Evolutionary conservation across 1,140 invertebrate species (phyloP).

Genomic region (Eufriesea mexicana): DNA sequence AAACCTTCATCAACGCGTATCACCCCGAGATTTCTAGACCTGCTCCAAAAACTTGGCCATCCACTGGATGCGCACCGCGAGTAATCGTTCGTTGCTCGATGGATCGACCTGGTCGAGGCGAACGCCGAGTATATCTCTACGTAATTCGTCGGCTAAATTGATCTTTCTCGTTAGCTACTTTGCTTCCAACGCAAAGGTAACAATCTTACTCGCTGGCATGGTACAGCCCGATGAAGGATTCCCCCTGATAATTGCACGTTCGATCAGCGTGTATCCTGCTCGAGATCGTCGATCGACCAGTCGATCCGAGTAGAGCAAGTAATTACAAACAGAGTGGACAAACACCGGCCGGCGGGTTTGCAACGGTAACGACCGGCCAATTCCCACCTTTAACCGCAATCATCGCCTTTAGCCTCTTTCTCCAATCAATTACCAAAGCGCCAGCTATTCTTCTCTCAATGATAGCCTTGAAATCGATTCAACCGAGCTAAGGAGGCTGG

Average conservation of each 20-base stretch:
- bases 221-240: neutral
- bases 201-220: neutral
- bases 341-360: neutral
- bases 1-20: too few species aligned
- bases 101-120: neutral
- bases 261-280: neutral
- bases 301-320: neutral
- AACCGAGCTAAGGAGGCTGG: neutral
- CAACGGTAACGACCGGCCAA: neutral
- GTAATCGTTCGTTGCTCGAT: too few species aligned
- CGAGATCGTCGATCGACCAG: neutral
- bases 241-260: neutral
- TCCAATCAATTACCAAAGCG: constrained; percentile 12
- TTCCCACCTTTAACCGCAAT: neutral
- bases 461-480: constrained; percentile 29
- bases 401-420: neutral
- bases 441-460: neutral
- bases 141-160: neutral
- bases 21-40: too few species aligned
- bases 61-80: too few species aligned
- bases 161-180: neutral
- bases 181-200: neutral
- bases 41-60: too few species aligned
- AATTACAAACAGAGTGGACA: constrained; percentile 7
- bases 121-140: too few species aligned